Evolutionary conservation across 2,888 invertebrate genomes (phyloP).

Genomic region (Dendrolimus houi): DNA sequence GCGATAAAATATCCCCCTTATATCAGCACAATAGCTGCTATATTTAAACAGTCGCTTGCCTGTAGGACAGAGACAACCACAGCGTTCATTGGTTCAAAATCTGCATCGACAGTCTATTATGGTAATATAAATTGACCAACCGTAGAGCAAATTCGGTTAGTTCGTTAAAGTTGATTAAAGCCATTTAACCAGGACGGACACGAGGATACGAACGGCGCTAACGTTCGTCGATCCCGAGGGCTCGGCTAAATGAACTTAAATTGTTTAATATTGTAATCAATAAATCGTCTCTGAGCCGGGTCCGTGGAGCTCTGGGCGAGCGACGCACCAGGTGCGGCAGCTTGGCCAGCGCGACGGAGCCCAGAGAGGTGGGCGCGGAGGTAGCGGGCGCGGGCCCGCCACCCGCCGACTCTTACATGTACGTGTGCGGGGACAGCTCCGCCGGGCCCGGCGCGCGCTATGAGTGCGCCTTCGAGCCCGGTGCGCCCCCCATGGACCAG

Average conservation of each 20-base stretch:
- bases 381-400: slow-evolving; percentile 68
- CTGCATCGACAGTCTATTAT: slow-evolving; percentile 51
- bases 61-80: slow-evolving; percentile 24
- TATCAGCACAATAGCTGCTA: slow-evolving; percentile 20
- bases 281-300: slow-evolving; percentile 38
- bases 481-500: slow-evolving; percentile 78
- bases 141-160: slow-evolving; percentile 74
- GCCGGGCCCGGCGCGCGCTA: slow-evolving; percentile 48
- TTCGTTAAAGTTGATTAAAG: slow-evolving; percentile 78
- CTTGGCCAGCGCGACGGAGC: slow-evolving; percentile 57
- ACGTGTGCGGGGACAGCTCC: slow-evolving; percentile 59
- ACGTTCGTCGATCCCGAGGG: slow-evolving; percentile 65
- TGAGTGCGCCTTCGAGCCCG: slow-evolving; percentile 61
- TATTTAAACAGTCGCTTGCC: background rate
- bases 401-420: slow-evolving; percentile 66
- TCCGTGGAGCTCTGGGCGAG: slow-evolving; percentile 27
- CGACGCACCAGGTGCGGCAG: slow-evolving; percentile 28
- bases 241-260: slow-evolving; percentile 66
- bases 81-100: slow-evolving; percentile 51
- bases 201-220: slow-evolving; percentile 69
- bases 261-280: slow-evolving; percentile 62
- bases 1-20: slow-evolving; percentile 39
- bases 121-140: slow-evolving; percentile 78
- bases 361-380: slow-evolving; percentile 63
- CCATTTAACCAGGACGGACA: slow-evolving; percentile 73